These are phyloP conservation scores for Trachythela sp. DNA, from an alignment of 64 coral and sea anemone genomes.

Conservation along the genomic window DNA sequence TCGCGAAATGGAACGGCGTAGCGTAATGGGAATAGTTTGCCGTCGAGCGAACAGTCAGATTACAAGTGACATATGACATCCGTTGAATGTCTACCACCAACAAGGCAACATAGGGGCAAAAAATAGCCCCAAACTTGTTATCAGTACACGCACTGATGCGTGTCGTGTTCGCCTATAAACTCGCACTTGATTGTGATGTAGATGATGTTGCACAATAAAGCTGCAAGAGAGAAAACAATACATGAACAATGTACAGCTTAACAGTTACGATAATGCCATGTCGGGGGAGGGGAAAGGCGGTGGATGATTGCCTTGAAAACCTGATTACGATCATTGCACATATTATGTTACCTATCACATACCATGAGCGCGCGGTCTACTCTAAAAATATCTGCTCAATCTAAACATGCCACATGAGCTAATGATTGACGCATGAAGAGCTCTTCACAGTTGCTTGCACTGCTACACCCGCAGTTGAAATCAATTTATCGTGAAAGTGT, in stretches of 20 bases:
- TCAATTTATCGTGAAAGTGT: background rate
- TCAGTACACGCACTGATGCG: background rate
- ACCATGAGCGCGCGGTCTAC: background rate
- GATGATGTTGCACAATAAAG: background rate
- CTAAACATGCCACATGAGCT: slow-evolving; percentile 24
- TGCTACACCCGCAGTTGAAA: background rate
- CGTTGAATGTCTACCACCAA: slow-evolving; percentile 21
- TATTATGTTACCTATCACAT: background rate
- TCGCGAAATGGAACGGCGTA: background rate
- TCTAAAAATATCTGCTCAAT: slow-evolving; percentile 14
- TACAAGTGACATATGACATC: slow-evolving; percentile 32
- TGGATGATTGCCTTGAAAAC: slow-evolving; percentile 12
- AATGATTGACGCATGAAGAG: slow-evolving; percentile 32
- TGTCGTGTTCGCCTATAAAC: slow-evolving; percentile 4
- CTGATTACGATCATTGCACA: background rate
- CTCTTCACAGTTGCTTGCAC: background rate
- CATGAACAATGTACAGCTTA: background rate
- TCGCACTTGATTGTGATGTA: slow-evolving; percentile 6
- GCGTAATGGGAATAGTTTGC: background rate
- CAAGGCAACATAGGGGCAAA: slow-evolving; percentile 26
- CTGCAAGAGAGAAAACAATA: background rate
- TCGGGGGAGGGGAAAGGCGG: background rate
- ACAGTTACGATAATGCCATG: background rate
- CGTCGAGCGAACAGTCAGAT: background rate
- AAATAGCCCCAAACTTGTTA: background rate